Base-by-base conservation (phyloP, 1,140 invertebrate genomes). In the Mylabris phalerata region DNA sequence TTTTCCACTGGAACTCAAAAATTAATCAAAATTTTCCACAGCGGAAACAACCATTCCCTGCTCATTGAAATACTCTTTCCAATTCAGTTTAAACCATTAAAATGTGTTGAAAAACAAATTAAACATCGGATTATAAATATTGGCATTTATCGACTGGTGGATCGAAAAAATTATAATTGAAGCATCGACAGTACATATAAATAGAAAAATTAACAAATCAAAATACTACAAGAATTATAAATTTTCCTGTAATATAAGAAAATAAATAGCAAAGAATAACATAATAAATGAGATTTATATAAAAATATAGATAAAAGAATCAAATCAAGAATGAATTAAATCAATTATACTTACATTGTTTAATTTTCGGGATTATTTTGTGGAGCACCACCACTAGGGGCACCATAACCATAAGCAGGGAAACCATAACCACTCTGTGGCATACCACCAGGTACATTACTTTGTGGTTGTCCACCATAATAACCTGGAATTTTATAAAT, bases 361-460 rank as follows among this genome's bases (percentile, higher is more conserved):
- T 62, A 60, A 41, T 66, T 66, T 9, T 67, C 64, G 44, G 55
- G 61, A 48, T 50, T 55, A 26, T 51, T 57, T 25, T 56, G 51
- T 3, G 60, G 32, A 9, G 56, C 56, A 38, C 55, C 58, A 6
- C 59, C 57, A 19, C 48, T 50, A 38, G 68, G 62, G 19, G 59
- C 62, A 41, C 67, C 69, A 48, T 72, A 72, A 19, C 67, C 66
- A 55, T 72, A 72, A 41, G 59, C 57, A 9, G 71, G 65, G 55
- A 68, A 72, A 39, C 67, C 66, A 42, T 72, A 72, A 9, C 67
- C 67, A 39, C 66, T 65, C 63, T 70, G 71, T 4, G 66, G 66
- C 10, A 64, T 61, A 41, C 55, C 65, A 19, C 64, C 65, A 4
- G 66, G 58, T 9, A 68, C 65, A n/a, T 61, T 56, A 32, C 61